Percentiles rank a stretch among this genome's conserved stretches.
phyloP scores from a whole-genome alignment of 35 echinoderm and acorn worm genomes.

The Nesometra sesokonis region DNA sequence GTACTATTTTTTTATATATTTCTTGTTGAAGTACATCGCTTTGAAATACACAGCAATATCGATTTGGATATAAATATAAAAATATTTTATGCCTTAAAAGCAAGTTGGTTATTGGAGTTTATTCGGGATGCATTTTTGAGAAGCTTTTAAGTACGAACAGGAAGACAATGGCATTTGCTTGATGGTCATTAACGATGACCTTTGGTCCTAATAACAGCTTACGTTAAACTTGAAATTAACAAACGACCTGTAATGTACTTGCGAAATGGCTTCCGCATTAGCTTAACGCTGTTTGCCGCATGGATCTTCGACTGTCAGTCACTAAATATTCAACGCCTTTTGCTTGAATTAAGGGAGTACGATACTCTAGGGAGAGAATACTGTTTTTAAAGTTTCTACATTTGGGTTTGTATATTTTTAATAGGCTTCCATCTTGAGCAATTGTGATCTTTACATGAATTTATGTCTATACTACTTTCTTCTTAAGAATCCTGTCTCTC shows the following conservation, averaged over 20 bases:
- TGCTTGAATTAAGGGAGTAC: neutral
- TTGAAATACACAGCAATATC: no score
- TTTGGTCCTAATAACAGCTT: neutral
- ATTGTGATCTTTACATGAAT: neutral
- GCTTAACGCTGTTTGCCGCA: neutral
- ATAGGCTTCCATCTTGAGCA: neutral
- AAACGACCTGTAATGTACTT: neutral
- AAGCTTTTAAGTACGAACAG: neutral
- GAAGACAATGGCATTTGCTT: neutral
- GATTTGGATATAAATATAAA: no score
- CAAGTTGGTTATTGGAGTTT: neutral
- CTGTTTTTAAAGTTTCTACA: neutral
- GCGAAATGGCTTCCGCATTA: neutral
- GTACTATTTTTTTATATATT: no score
- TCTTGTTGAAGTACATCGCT: no score
- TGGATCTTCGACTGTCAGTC: neutral
- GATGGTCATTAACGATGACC: neutral
- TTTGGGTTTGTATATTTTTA: neutral
- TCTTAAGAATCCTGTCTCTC: neutral
- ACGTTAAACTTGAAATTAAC: neutral
- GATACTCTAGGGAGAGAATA: neutral
- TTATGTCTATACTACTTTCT: neutral
- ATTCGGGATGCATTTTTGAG: neutral
- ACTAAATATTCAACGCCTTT: neutral
- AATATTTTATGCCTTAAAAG: no score